These are phyloP conservation scores for Rhadinocentrus ornatus DNA, from an alignment of 2,797 vertebrate species.

Conservation along the genomic window DNA sequence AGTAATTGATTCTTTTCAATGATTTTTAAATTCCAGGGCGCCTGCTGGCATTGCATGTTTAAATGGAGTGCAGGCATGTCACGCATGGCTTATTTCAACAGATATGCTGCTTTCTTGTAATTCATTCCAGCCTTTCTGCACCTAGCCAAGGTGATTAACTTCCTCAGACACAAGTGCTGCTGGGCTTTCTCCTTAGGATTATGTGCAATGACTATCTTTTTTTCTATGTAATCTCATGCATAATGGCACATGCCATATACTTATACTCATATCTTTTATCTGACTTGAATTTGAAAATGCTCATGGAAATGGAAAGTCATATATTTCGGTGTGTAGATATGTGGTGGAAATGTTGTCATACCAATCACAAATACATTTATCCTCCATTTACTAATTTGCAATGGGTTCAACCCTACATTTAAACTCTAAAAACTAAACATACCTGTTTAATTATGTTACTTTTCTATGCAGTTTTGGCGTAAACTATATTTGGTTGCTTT, in stretches of 20 bases:
- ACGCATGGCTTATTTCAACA: slow-evolving; percentile 75
- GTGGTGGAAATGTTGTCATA: not conserved
- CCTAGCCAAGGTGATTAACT: slow-evolving; percentile 75
- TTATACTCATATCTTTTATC: slow-evolving; percentile 14
- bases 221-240: slow-evolving; percentile 47
- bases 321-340: not conserved
- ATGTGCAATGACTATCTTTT: slow-evolving; percentile 30
- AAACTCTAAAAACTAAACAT: not conserved
- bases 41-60: slow-evolving; percentile 77
- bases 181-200: slow-evolving; percentile 51
- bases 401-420: not conserved
- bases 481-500: not conserved
- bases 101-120: slow-evolving; percentile 76
- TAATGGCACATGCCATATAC: slow-evolving; percentile 29
- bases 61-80: slow-evolving; percentile 76
- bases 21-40: slow-evolving; percentile 75
- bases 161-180: slow-evolving; percentile 54
- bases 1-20: slow-evolving; percentile 89
- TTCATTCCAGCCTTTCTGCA: slow-evolving; percentile 71
- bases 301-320: not conserved
- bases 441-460: not conserved
- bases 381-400: not conserved
- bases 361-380: not conserved
- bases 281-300: slow-evolving; percentile 6
- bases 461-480: not conserved